These are phyloP conservation scores for Palythoa heliodiscus DNA, from an alignment of 92 coral and sea anemone species.

Conservation along the genomic window DNA sequence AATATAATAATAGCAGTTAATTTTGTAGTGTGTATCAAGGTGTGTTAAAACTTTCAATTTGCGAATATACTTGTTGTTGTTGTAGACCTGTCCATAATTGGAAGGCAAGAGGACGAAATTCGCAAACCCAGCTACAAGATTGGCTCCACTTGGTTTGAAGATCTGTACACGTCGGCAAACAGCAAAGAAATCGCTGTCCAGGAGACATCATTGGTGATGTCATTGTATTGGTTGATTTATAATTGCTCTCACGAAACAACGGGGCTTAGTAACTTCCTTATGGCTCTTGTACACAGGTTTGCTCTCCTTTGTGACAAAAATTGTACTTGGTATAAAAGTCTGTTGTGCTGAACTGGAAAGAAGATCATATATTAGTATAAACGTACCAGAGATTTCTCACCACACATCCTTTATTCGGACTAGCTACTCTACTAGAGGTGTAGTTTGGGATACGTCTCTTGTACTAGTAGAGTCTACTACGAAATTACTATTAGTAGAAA, in stretches of 20 bases:
- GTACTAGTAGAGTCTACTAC: too few species aligned
- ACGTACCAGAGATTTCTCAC: background rate
- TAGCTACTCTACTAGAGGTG: too few species aligned
- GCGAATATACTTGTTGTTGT: background rate
- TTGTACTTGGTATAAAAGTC: background rate
- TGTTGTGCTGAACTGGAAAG: background rate
- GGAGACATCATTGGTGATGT: slow-evolving; percentile 64
- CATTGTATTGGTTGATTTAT: slow-evolving; percentile 89
- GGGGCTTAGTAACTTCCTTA: slow-evolving; percentile 77
- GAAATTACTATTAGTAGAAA: too few species aligned
- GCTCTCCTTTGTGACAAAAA: background rate
- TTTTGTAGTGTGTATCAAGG: too few species aligned
- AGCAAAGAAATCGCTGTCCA: slow-evolving; percentile 10
- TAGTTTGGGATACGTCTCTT: too few species aligned
- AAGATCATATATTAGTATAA: background rate
- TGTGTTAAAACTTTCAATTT: background rate
- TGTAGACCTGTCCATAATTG: slow-evolving; percentile 29
- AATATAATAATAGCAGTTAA: too few species aligned
- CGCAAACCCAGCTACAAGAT: slow-evolving; percentile 1
- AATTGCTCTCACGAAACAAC: slow-evolving; percentile 68
- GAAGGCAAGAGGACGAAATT: background rate
- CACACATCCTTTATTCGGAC: background rate
- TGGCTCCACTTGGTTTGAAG: slow-evolving; percentile 67
- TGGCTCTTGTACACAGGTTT: slow-evolving; percentile 94
- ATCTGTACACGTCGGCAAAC: background rate